phyloP scores from a whole-genome alignment of 1,140 invertebrate species.

The Temnothorax nylanderi region DNA sequence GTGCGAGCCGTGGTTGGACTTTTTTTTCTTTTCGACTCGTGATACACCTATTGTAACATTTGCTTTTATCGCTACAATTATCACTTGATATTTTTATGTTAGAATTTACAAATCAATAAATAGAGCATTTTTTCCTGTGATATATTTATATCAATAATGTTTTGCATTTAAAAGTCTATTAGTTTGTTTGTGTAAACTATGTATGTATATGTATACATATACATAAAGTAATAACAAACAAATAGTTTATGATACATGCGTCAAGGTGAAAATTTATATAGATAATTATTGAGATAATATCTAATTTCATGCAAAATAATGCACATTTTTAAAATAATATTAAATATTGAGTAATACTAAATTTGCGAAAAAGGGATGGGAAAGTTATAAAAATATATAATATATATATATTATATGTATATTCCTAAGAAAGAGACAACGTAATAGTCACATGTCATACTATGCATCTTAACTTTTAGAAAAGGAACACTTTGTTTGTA shows the following conservation, averaged over 20 bases:
- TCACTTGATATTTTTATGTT: background rate
- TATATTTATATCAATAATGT: background rate
- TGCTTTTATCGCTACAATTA: conserved; percentile 5
- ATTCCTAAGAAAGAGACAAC: background rate
- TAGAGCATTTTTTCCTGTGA: background rate
- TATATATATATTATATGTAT: too few species aligned
- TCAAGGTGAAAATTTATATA: background rate
- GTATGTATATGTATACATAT: too few species aligned
- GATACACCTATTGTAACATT: background rate
- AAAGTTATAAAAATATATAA: background rate
- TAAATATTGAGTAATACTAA: background rate
- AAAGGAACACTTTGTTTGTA: conserved; percentile 25
- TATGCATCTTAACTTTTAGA: conserved; percentile 1
- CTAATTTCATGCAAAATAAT: background rate
- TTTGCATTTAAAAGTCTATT: too few species aligned
- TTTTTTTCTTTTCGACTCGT: background rate
- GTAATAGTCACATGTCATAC: background rate
- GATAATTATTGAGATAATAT: background rate
- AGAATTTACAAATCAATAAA: background rate
- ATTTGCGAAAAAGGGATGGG: background rate
- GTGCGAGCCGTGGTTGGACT: background rate
- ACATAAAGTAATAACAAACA: too few species aligned
- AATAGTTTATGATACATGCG: too few species aligned
- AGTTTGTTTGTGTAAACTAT: too few species aligned
- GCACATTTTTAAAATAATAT: background rate